Percentiles rank a stretch among this genome's conserved stretches.
These are phyloP conservation scores for Drosophila macrospina DNA, from an alignment of 2,888 invertebrate species.

Conservation along the genomic window DNA sequence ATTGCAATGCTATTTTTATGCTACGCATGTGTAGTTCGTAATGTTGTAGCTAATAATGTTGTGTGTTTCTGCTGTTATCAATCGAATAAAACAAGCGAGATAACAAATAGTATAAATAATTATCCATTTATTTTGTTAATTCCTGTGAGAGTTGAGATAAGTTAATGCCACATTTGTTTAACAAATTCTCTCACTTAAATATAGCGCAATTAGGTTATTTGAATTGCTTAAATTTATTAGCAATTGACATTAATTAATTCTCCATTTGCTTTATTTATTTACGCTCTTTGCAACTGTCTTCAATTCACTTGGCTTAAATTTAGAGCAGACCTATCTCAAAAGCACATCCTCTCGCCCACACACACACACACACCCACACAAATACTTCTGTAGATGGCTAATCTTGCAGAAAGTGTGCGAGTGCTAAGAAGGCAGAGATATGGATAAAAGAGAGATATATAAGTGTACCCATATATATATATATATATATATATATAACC, in stretches of 20 bases:
- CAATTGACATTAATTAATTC: neutral
- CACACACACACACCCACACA: neutral
- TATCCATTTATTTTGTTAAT: neutral
- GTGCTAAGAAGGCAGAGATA: neutral
- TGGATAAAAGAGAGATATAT: too few species aligned
- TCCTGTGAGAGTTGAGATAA: neutral
- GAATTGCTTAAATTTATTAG: too few species aligned
- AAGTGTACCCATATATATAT: neutral
- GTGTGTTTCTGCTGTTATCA: constrained; percentile 3
- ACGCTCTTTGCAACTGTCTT: neutral
- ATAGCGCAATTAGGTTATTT: too few species aligned
- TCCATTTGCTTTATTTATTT: neutral
- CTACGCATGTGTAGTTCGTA: neutral
- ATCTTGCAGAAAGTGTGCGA: constrained; percentile 4
- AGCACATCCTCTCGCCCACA: neutral
- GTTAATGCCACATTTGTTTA: too few species aligned
- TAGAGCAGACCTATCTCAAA: neutral
- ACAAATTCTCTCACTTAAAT: neutral
- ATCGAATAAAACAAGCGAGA: constrained; percentile 11
- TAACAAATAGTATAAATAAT: constrained; percentile 17
- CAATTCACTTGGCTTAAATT: neutral
- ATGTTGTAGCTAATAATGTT: constrained; percentile 1
- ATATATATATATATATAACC: too few species aligned
- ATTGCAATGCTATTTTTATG: neutral
- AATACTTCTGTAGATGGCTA: neutral